These are phyloP conservation scores for Mya arenaria DNA, from an alignment of 1,140 invertebrate species.

Conservation along the genomic window DNA sequence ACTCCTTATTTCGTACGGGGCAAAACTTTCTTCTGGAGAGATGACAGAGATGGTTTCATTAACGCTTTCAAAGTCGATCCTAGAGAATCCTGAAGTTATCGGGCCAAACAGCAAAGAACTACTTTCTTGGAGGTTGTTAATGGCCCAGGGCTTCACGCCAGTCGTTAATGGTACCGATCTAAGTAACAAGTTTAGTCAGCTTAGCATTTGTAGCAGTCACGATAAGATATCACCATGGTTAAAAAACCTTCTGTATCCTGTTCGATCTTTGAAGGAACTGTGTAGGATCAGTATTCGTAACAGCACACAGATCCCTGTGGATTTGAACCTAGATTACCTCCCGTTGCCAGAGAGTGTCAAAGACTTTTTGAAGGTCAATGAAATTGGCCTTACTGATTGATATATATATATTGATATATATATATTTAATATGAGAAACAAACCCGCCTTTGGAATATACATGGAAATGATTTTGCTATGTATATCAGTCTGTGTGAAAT, in stretches of 20 bases:
- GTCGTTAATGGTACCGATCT: conserved; percentile 59
- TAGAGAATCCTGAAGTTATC: conserved; percentile 77
- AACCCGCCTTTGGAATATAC: too few relatives aligned
- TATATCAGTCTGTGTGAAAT: too few relatives aligned
- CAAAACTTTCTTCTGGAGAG: conserved; percentile 69
- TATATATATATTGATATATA: neutral
- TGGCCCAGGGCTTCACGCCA: conserved; percentile 72
- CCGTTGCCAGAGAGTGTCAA: conserved; percentile 67
- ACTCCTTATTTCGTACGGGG: conserved; percentile 74
- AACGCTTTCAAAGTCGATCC: conserved; percentile 73
- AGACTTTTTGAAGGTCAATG: conserved; percentile 70
- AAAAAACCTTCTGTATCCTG: conserved; percentile 66
- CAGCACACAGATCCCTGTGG: conserved; percentile 59
- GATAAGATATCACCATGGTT: conserved; percentile 73
- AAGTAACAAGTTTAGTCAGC: conserved; percentile 67
- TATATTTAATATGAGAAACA: neutral
- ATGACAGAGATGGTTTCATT: conserved; percentile 75
- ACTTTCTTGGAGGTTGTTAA: conserved; percentile 71
- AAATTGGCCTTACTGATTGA: conserved; percentile 58
- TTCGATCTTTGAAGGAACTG: conserved; percentile 67
- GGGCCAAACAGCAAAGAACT: conserved; percentile 71
- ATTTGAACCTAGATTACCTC: conserved; percentile 66
- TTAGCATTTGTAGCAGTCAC: conserved; percentile 75
- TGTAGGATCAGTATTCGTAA: conserved; percentile 70
- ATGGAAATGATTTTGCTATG: too few relatives aligned